These are phyloP conservation scores for Yponomeuta sedellus DNA, from an alignment of 2,888 invertebrate genomes.

Conservation along the genomic window DNA sequence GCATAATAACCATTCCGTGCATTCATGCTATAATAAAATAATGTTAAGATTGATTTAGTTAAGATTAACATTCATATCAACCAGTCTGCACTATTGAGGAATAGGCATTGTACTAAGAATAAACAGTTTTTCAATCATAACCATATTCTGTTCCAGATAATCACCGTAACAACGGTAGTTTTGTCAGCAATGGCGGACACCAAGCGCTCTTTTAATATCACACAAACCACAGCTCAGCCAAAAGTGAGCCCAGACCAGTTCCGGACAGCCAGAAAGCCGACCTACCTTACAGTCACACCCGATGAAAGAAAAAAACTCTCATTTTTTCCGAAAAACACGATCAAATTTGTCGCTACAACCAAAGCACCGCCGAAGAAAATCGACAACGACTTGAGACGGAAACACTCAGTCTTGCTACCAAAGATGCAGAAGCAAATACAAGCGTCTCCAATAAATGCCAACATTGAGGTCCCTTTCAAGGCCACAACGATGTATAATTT, in stretches of 20 bases:
- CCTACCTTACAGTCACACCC: slow-evolving; percentile 12
- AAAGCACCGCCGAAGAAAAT: neutral
- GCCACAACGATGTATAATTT: neutral
- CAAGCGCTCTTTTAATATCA: neutral
- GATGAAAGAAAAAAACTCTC: slow-evolving; percentile 28
- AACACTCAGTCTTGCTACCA: neutral
- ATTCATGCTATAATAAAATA: too few species aligned
- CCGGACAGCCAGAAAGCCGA: neutral
- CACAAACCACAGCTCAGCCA: neutral
- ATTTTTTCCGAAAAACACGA: slow-evolving; percentile 33
- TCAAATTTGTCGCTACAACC: slow-evolving; percentile 30
- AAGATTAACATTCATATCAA: too few species aligned
- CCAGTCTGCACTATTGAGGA: too few species aligned
- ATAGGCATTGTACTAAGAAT: too few species aligned
- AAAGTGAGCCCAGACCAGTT: neutral
- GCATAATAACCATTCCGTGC: too few species aligned
- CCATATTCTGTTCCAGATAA: neutral
- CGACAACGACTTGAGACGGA: neutral
- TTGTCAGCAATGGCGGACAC: slow-evolving; percentile 4
- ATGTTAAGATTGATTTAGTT: too few species aligned
- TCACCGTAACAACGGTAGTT: neutral
- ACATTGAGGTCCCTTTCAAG: neutral
- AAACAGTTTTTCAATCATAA: too few species aligned
- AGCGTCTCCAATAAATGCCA: neutral
- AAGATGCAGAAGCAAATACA: neutral